Base-by-base conservation (phyloP, 2,888 invertebrate genomes). In the Agonum fuliginosum region DNA sequence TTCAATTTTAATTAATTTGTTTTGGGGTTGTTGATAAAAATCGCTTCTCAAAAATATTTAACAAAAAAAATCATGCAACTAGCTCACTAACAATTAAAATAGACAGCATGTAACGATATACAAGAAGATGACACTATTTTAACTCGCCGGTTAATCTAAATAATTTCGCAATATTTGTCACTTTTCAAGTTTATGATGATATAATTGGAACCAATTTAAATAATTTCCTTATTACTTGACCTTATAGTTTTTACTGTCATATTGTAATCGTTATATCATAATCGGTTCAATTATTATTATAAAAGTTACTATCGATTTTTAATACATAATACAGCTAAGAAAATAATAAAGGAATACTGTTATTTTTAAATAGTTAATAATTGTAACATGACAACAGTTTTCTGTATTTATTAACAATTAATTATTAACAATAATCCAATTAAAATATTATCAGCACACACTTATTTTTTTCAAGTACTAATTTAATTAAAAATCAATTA, bases 131-230 rank as follows among this genome's bases (percentile, higher is more conserved):
- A n/a, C n/a, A n/a, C n/a, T n/a, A n/a, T n/a, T n/a, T n/a, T n/a
- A n/a, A n/a, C n/a, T n/a, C n/a, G n/a, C n/a, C n/a, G n/a, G n/a
- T n/a, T n/a, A n/a, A n/a, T n/a, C n/a, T n/a, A n/a, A n/a, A n/a
- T n/a, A n/a, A n/a, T n/a, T 2, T 10, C 12, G 37, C 37, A 37
- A 37, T 37, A 37, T 37, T 37, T 37, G 37, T n/a, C 2, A 37
- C 12, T 37, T 37, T n/a, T n/a, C n/a, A n/a, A n/a, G n/a, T n/a
- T n/a, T n/a, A 43, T 22, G 62, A 62, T 62, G 62, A 62, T 62
- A 34, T 62, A 62, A 62, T 4, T 62, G 34, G 17, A 62, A 62
- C 62, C 4, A 62, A 62, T 62, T 62, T 14, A 14, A 27, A 24
- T 62, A 54, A 54, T 62, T 62, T 62, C 62, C 30, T 30, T 2